Conservation (phyloP, 2,888 invertebrate genomes). For the Brenthis ino region DNA sequence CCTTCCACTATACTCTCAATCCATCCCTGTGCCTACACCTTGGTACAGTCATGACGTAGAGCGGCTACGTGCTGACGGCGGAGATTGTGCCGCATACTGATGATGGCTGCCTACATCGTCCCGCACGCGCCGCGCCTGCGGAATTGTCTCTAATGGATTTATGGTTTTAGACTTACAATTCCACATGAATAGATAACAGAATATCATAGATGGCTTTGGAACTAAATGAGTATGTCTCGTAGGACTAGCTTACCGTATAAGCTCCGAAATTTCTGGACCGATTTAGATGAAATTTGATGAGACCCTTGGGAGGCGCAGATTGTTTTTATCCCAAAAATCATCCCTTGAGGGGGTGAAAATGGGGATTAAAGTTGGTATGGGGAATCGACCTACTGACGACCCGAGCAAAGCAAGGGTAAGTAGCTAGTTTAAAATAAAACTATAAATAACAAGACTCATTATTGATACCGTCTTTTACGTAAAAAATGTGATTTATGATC, state of each 20-base stretch:
- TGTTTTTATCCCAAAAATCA: too few species aligned
- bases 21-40: conserved; percentile 62
- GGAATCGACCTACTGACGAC: too few species aligned
- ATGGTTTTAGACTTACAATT: conserved; percentile 21
- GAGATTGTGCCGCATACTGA: conserved; percentile 43
- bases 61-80: conserved; percentile 65
- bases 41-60: conserved; percentile 75
- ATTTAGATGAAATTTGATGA: too few species aligned
- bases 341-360: too few species aligned
- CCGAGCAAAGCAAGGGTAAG: too few species aligned
- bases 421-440: too few species aligned
- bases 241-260: too few species aligned
- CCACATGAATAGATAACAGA: conserved; percentile 16
- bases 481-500: conserved; percentile 12
- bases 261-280: too few species aligned
- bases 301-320: too few species aligned
- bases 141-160: conserved; percentile 36
- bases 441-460: too few species aligned
- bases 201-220: conserved; percentile 5
- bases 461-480: too few species aligned
- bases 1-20: conserved; percentile 31
- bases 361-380: too few species aligned
- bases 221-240: neutral
- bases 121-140: conserved; percentile 28
- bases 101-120: conserved; percentile 36